Percentiles rank a stretch among this genome's conserved stretches.
phyloP scores from a whole-genome alignment of 2,888 invertebrate genomes.

The Lymantria dispar region DNA sequence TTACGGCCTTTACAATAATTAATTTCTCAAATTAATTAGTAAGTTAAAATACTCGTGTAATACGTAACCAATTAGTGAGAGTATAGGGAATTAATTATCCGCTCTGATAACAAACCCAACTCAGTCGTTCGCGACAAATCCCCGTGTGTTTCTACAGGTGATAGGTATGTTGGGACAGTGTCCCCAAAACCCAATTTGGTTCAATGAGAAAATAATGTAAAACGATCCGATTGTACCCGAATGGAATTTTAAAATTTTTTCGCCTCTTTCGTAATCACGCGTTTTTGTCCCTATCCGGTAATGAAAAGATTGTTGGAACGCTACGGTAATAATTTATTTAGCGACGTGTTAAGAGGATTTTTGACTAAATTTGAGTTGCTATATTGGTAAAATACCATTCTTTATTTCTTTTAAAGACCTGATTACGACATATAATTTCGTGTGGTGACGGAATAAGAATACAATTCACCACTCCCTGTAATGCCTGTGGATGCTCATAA shows the following conservation, averaged over 20 bases:
- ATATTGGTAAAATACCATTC: no score
- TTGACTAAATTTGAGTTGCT: no score
- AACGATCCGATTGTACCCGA: slow-evolving; percentile 57
- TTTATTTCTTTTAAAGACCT: no score
- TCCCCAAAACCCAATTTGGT: slow-evolving; percentile 59
- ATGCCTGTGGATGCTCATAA: no score
- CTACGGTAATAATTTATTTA: slow-evolving; percentile 11
- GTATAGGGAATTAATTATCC: not conserved
- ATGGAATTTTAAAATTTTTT: slow-evolving; percentile 53
- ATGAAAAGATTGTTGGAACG: slow-evolving; percentile 34
- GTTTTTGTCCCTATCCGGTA: slow-evolving; percentile 19
- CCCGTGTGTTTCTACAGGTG: slow-evolving; percentile 21
- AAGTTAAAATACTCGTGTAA: not conserved
- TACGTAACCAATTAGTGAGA: not conserved
- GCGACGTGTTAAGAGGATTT: not conserved
- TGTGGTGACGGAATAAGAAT: no score
- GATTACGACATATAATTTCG: no score
- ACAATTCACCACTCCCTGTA: no score
- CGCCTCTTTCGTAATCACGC: slow-evolving; percentile 30
- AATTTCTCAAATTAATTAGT: no score
- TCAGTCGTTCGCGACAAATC: not conserved
- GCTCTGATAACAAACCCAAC: not conserved
- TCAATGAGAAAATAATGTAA: slow-evolving; percentile 64
- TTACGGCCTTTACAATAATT: no score
- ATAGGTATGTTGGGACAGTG: slow-evolving; percentile 26